Base-by-base conservation (phyloP, 2,888 invertebrate genomes). In the Actias luna region DNA sequence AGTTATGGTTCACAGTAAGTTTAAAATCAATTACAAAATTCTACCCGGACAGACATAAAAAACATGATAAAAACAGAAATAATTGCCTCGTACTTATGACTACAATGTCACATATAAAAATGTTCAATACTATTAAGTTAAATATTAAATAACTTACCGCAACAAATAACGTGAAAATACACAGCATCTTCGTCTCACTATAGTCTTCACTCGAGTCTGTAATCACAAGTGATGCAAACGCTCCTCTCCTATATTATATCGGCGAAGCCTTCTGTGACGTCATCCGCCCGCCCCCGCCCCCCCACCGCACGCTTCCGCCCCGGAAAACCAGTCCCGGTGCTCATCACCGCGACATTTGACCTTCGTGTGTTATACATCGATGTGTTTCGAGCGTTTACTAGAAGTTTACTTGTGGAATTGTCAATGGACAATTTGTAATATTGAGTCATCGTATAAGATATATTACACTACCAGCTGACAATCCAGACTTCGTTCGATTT, bases 231-330 rank as follows among this genome's bases (percentile, higher is more conserved):
- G 75, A 76, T 76, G 79, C 80, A 83, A 82, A 85, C 83, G 83
- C 79, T 77, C 77, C 78, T 74, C 89, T 84, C 81, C 85, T 92
- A 89, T 89, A 42, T 5, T 42, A 90, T 92, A 92, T 77, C 80
- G 69, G 65, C 79, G 73, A 87, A 88, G 88, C 84, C 86, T 88
- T 85, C 84, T 73, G 69, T 88, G 89, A 91, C 89, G 89, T 90
- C 88, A 90, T 65, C 27, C 35, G 69, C 70, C 69, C 70, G 65
- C 67, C 63, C 71, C 67, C 70, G 63, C 63, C 63, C 64, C 63
- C 52, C 64, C 59, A 42, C 67, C 72, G 68, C 70, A 33, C 5
- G 5, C 33, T 22, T 8, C 67, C 65, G 66, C 72, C 68, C 73
- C 66, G 67, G 63, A 78, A 42, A 88, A 89, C 87, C 82, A 68